phyloP scores from a whole-genome alignment of 2,113 vertebrate species.

The Chascanopsetta lugubris region DNA sequence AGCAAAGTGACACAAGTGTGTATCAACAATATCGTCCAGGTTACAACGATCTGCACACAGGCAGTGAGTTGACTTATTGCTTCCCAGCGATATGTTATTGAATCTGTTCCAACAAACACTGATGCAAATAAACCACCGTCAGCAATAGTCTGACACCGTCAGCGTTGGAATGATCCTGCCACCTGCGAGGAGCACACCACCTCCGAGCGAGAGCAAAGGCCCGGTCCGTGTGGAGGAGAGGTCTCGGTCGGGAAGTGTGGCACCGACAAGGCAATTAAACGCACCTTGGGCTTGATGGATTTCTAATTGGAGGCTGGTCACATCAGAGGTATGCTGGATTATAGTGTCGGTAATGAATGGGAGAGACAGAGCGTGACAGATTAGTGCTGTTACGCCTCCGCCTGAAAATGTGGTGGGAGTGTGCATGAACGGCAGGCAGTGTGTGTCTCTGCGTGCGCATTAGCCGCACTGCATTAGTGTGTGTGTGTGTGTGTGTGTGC shows the following conservation, averaged over 20 bases:
- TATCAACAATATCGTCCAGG: too few relatives aligned
- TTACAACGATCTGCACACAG: too few relatives aligned
- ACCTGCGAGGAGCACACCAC: conserved; percentile 25
- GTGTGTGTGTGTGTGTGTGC: not conserved
- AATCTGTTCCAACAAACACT: conserved; percentile 56
- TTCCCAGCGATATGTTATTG: conserved; percentile 26
- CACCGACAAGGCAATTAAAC: conserved; percentile 76
- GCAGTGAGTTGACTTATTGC: too few relatives aligned
- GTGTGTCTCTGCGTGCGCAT: conserved; percentile 14
- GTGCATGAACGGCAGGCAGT: conserved; percentile 27
- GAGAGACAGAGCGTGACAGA: conserved; percentile 70
- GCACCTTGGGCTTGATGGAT: conserved; percentile 75
- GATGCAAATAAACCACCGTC: conserved; percentile 59
- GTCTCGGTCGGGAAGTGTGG: conserved; percentile 58
- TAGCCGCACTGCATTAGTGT: conserved; percentile 1
- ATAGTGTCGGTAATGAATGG: conserved; percentile 73
- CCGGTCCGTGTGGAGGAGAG: conserved; percentile 47
- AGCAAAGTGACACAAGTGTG: too few relatives aligned
- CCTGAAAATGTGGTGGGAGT: conserved; percentile 41
- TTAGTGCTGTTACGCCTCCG: conserved; percentile 66
- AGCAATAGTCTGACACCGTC: conserved; percentile 30
- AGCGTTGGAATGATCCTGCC: conserved; percentile 51
- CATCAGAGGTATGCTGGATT: conserved; percentile 75
- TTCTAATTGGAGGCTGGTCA: conserved; percentile 80
- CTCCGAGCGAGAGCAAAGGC: conserved; percentile 31